These are phyloP conservation scores for Podarcis muralis DNA, from an alignment of 2,113 vertebrate genomes.

Conservation along the genomic window DNA sequence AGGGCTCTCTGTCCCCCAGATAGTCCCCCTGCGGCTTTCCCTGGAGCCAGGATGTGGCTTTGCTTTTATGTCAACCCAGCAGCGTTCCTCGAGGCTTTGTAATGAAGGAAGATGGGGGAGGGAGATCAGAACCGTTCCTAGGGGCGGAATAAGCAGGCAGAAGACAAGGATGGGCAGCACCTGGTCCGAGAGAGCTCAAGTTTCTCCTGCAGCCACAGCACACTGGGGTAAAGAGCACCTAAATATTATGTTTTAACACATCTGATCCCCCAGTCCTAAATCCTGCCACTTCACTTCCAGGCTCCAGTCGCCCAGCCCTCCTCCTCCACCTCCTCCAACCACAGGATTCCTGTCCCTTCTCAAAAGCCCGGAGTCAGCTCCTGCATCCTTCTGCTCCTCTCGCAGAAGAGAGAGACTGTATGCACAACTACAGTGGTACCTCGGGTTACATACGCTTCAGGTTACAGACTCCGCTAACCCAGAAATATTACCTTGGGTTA, in stretches of 20 bases:
- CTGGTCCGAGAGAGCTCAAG: neutral
- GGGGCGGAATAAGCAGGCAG: neutral
- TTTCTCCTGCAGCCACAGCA: neutral
- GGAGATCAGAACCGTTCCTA: neutral
- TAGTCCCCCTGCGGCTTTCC: conserved; percentile 12
- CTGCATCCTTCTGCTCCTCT: neutral
- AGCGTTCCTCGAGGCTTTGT: conserved; percentile 24
- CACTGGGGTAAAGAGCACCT: neutral
- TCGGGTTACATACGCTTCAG: too few relatives aligned
- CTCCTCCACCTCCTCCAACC: neutral
- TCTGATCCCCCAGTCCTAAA: neutral
- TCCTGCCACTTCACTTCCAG: neutral
- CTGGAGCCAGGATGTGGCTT: conserved; percentile 40
- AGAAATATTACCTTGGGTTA: too few relatives aligned
- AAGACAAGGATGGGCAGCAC: neutral
- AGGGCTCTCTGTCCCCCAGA: neutral
- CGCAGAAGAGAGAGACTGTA: too few relatives aligned
- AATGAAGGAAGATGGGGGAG: neutral
- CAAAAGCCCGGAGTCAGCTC: neutral
- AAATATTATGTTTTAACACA: neutral
- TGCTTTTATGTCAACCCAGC: conserved; percentile 28
- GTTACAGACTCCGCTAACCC: too few relatives aligned
- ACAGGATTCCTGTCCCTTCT: conserved; percentile 5
- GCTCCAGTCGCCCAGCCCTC: neutral
- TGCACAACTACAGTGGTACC: neutral